Evolutionary conservation across 1,140 invertebrate genomes (phyloP), one percentile per base, ranked within the genome.

Genomic region (Sweltsa coloradensis): DNA sequence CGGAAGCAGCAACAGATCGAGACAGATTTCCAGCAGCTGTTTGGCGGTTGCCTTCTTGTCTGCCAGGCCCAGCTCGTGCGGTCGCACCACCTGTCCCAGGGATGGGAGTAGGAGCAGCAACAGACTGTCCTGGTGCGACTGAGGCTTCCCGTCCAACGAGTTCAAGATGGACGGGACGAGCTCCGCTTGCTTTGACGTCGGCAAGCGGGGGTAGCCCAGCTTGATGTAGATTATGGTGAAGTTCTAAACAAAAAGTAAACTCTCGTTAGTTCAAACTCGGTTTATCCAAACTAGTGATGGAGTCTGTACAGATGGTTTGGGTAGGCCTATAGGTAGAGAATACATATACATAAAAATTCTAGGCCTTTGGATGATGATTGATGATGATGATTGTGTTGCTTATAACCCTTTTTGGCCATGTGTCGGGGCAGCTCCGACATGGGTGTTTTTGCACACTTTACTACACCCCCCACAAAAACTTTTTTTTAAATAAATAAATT

Each of bases 201-300:
- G 72, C 51, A 93, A 66, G 50, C 90, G 67, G 2, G 89, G 87
- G 70, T 79, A 95, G 14, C 90, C 89, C 75, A 93, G 78, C 64
- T 89, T 91, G 34, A 95, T 85, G 59, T 94, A 96, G 57, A 95
- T 89, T 44, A 94, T 88, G 34, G 87, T 83, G 61, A 96, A 94
- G 67, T 96, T 96, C 81, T 92, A 68, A 21, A 79, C 75, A 51
- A 57, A 52, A 63, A 53, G n/a, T n/a, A n/a, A n/a, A n/a, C n/a
- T n/a, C n/a, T n/a, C n/a, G n/a, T n/a, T n/a, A n/a, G n/a, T n/a
- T n/a, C n/a, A n/a, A n/a, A n/a, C n/a, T n/a, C n/a, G n/a, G n/a
- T n/a, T n/a, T n/a, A n/a, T n/a, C n/a, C n/a, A n/a, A n/a, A n/a
- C n/a, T n/a, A n/a, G n/a, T n/a, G n/a, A n/a, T n/a, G n/a, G n/a